Conservation (phyloP, 2,797 vertebrate species). For the Rhynchotus rufescens region DNA sequence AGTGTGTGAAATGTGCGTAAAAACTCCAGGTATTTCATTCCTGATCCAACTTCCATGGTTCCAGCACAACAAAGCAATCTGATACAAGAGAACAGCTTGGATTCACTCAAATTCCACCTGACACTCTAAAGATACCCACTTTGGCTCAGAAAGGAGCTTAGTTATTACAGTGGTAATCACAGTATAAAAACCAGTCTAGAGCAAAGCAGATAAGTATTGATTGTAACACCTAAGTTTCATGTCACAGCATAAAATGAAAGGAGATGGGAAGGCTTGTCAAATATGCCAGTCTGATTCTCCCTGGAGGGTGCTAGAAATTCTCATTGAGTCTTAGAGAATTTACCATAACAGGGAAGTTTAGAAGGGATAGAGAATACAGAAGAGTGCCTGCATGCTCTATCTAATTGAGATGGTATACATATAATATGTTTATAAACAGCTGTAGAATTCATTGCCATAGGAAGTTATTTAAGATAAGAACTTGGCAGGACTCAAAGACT, state of each 20-base stretch:
- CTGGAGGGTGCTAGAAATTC: conserved; percentile 50
- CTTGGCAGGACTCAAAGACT: conserved; percentile 40
- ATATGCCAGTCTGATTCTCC: conserved; percentile 46
- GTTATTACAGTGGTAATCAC: conserved; percentile 31
- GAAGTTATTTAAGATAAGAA: conserved; percentile 44
- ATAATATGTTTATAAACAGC: conserved; percentile 56
- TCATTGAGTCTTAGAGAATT: conserved; percentile 39
- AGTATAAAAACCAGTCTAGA: conserved; percentile 18
- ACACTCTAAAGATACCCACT: neutral
- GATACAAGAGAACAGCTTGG: neutral
- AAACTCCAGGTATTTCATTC: neutral
- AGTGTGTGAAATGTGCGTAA: neutral
- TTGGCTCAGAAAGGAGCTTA: conserved; percentile 18
- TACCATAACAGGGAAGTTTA: conserved; percentile 2
- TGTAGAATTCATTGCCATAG: conserved; percentile 49
- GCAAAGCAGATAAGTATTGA: conserved; percentile 62
- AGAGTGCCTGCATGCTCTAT: neutral
- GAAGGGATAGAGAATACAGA: neutral
- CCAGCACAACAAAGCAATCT: neutral
- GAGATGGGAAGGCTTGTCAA: conserved; percentile 47
- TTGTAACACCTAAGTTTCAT: conserved; percentile 55
- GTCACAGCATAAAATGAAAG: conserved; percentile 48
- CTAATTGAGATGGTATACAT: conserved; percentile 47
- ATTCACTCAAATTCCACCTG: conserved; percentile 2
- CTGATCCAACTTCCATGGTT: neutral